These are phyloP conservation scores for Limnodromus scolopaceus DNA, from an alignment of 2,797 vertebrate species.

Conservation along the genomic window DNA sequence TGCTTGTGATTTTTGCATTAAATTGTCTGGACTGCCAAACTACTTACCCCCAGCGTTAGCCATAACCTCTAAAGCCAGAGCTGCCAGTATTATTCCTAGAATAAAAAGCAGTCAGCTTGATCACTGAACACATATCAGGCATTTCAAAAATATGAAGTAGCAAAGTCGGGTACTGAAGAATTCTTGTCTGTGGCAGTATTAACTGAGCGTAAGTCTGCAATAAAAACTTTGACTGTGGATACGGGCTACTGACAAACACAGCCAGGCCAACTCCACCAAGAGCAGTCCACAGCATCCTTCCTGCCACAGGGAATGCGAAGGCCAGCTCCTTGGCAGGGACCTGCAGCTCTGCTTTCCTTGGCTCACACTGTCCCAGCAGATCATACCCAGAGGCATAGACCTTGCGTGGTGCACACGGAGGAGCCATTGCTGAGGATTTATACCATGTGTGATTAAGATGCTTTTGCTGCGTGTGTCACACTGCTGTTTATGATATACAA, in stretches of 20 bases:
- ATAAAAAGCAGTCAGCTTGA: background rate
- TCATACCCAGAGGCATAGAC: background rate
- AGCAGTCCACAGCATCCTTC: fast-evolving
- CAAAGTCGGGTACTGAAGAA: background rate
- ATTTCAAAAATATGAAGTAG: background rate
- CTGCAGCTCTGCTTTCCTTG: background rate
- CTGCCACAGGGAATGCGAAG: background rate
- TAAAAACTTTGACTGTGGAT: background rate
- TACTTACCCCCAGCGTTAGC: background rate
- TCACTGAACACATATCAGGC: background rate
- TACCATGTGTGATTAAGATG: fast-evolving
- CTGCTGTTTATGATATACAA: fast-evolving
- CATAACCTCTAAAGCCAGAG: background rate
- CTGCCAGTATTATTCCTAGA: background rate
- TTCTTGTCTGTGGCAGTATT: background rate
- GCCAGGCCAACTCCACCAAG: background rate
- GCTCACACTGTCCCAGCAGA: background rate
- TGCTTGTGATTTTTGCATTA: background rate
- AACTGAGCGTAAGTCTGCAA: background rate
- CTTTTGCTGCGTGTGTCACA: fast-evolving
- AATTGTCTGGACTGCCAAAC: background rate
- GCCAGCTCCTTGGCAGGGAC: background rate
- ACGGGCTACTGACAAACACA: background rate
- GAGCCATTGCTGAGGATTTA: fast-evolving
- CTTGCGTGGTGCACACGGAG: fast-evolving